Conservation (phyloP, 2,113 vertebrate genomes). For the Fulmarus glacialis region DNA sequence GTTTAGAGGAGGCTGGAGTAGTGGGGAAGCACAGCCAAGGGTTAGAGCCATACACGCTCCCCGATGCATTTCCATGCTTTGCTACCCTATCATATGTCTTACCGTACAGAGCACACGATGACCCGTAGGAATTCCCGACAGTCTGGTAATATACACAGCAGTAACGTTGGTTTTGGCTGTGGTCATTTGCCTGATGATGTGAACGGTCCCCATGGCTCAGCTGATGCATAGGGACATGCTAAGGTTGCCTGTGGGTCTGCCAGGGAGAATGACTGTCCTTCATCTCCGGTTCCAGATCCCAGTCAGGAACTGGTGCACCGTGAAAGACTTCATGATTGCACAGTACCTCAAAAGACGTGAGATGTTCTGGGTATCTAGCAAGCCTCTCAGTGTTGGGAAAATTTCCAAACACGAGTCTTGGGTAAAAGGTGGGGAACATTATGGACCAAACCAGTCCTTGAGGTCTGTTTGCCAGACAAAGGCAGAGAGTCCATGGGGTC, state of each 20-base stretch:
- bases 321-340: fast-evolving
- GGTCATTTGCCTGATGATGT: not conserved
- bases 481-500: not conserved
- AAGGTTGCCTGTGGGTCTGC: not conserved
- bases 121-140: not conserved
- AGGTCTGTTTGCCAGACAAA: not conserved
- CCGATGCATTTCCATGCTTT: not conserved
- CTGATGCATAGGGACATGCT: not conserved
- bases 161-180: not conserved
- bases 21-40: not conserved
- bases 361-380: not conserved
- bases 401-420: not conserved
- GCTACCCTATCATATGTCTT: not conserved
- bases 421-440: not conserved
- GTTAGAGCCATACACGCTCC: not conserved
- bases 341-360: not conserved
- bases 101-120: not conserved
- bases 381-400: not conserved
- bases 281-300: not conserved
- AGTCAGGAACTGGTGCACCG: not conserved
- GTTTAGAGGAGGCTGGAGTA: not conserved
- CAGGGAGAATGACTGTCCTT: not conserved
- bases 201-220: not conserved
- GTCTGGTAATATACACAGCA: not conserved
- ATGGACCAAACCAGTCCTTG: not conserved